Base-by-base conservation (phyloP, 2,113 vertebrate species). In the Alces alces region DNA sequence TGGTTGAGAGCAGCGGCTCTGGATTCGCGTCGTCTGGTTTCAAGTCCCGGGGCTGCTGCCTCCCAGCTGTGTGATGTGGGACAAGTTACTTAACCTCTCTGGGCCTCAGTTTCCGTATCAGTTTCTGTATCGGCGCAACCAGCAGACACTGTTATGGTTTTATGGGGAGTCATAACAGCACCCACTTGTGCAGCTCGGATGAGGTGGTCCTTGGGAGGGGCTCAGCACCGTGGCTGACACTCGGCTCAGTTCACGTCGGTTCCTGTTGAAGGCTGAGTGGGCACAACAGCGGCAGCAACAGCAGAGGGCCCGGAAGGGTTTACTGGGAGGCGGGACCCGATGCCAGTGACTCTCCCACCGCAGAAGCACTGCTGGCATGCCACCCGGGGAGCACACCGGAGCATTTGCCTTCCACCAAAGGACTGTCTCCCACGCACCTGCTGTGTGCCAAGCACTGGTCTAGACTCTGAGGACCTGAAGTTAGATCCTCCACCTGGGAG, bases 21-120 rank as follows among this genome's bases (percentile, higher is more conserved):
- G 90, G 78, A 36, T 86, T 82, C 33, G 0, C 36, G 25, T 5
- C 57, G 73, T 95, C 86, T 92, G 39, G 39, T 93, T 96, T 96
- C 78, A 64, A 43, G 70, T 89, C 55, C 43, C 2, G 5, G 25
- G 83, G 82, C 54, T 66, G 8, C 14, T 57, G 14, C 82, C n/a
- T 43, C 45, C 54, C 17, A 82, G 83, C 87, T 93, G 82, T 91
- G 86, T 97, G 93, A 92, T 78, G 47, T 91, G 89, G 86, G 58
- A 10, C 39, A 73, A 80, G 36, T 88, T 60, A 27, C 57, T 84
- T 57, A 83, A 73, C 36, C 36, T 90, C 92, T 73, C 90, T 95
- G 47, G 54, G 76, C 73, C 55, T 87, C 39, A 19, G 86, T 85
- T 87, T 85, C 80, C 94, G 1, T 87, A 43, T 94, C 61, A 17